phyloP scores from a whole-genome alignment of 1,140 invertebrate genomes.

The Drosophila ambigua region DNA sequence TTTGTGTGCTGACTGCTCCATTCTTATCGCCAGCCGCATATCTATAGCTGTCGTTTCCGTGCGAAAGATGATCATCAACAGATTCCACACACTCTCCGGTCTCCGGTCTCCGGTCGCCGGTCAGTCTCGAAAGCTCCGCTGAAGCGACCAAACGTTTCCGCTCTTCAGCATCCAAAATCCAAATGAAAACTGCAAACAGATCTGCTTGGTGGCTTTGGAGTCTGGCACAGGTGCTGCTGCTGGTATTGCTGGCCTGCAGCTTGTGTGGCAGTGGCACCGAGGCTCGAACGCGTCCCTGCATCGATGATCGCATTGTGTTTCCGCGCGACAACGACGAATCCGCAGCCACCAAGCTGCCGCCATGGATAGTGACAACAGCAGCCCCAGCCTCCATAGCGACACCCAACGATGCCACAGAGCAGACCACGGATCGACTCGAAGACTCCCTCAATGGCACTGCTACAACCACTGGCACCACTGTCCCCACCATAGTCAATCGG shows the following conservation, averaged over 20 bases:
- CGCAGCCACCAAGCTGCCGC: not conserved
- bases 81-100: not conserved
- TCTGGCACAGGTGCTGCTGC: constrained; percentile 10
- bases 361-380: not conserved
- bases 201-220: constrained; percentile 11
- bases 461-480: constrained; percentile 19
- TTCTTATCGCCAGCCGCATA: no score
- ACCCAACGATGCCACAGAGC: constrained; percentile 2
- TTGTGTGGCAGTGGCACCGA: constrained; percentile 6
- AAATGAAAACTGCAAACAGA: constrained; percentile 5
- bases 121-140: constrained; percentile 52
- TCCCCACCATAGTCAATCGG: constrained; percentile 48
- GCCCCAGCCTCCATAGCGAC: not conserved
- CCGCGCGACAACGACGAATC: constrained; percentile 34
- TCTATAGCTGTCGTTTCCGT: no score
- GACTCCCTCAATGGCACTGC: not conserved
- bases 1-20: no score
- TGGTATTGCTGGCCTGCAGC: constrained; percentile 8
- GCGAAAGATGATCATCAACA: constrained; percentile 18
- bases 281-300: constrained; percentile 16
- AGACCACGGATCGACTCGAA: not conserved
- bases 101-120: not conserved
- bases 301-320: constrained; percentile 61
- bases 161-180: not conserved
- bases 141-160: constrained; percentile 59